Evolutionary conservation across 2,888 invertebrate species (phyloP).

Genomic region (Eupithecia tripunctaria): DNA sequence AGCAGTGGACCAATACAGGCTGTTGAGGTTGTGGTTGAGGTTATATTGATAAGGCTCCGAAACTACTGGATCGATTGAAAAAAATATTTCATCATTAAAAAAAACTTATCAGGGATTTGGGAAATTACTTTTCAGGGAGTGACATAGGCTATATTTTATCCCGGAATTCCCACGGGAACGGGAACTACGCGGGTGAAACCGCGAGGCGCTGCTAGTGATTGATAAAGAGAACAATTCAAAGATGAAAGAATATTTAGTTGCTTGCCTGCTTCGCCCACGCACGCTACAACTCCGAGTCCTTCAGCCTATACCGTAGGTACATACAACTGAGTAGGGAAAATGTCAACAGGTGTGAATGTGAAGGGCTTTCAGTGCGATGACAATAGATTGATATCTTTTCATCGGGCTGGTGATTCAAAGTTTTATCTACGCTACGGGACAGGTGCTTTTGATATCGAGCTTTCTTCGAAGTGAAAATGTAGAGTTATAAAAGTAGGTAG

Average conservation of each 20-base stretch:
- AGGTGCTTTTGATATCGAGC: not conserved
- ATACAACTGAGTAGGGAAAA: not conserved
- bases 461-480: not conserved
- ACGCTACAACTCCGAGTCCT: not conserved
- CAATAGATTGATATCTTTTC: constrained; percentile 6
- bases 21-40: too few relatives aligned
- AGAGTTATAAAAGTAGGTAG: not conserved
- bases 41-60: too few relatives aligned
- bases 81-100: too few relatives aligned
- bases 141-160: too few relatives aligned
- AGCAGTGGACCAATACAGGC: too few relatives aligned
- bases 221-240: too few relatives aligned
- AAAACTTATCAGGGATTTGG: too few relatives aligned
- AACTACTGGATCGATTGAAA: too few relatives aligned
- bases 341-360: constrained; percentile 7
- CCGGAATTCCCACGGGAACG: too few relatives aligned
- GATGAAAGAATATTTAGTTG: not conserved
- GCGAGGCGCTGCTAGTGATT: too few relatives aligned
- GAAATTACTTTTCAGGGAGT: too few relatives aligned
- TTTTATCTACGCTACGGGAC: not conserved
- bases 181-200: too few relatives aligned
- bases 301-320: not conserved
- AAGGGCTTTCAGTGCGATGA: not conserved
- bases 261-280: not conserved
- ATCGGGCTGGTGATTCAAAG: not conserved